Evolutionary conservation across 1,140 invertebrate genomes (phyloP).

Genomic region (Telenomus remus): DNA sequence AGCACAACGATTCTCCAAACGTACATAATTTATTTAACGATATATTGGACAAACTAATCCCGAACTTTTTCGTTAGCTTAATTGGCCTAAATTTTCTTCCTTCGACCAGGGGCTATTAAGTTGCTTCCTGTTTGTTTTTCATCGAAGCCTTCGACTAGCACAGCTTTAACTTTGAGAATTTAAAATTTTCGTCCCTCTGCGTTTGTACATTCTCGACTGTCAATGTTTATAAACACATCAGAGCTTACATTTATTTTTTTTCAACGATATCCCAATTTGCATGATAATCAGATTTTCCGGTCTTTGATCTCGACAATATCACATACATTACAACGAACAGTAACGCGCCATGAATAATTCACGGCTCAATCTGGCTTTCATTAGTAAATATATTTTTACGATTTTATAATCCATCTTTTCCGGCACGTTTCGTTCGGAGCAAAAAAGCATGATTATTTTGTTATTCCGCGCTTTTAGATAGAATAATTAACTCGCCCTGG

Average conservation of each 20-base stretch:
- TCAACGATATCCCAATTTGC: slow-evolving; percentile 29
- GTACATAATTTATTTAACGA: slow-evolving; percentile 57
- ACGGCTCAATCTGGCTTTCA: slow-evolving; percentile 12
- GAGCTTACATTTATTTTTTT: not conserved
- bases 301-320: slow-evolving; percentile 36
- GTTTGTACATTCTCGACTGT: too few species aligned
- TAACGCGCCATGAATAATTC: slow-evolving; percentile 37
- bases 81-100: slow-evolving; percentile 13
- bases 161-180: too few species aligned
- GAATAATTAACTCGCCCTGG: slow-evolving; percentile 13
- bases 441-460: slow-evolving; percentile 9
- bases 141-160: too few species aligned
- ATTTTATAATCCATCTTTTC: slow-evolving; percentile 15
- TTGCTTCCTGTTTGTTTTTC: too few species aligned
- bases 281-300: slow-evolving; percentile 37
- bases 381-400: slow-evolving; percentile 39
- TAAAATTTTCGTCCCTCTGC: not conserved
- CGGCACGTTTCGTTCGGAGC: too few species aligned
- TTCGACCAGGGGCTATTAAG: not conserved
- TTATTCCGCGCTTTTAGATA: slow-evolving; percentile 5
- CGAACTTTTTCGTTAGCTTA: slow-evolving; percentile 49
- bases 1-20: slow-evolving; percentile 9
- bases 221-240: too few species aligned
- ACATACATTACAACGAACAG: slow-evolving; percentile 34
- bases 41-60: slow-evolving; percentile 53